Evolutionary conservation across 1,140 invertebrate species (phyloP).

Genomic region (Drosophila lacteicornis): DNA sequence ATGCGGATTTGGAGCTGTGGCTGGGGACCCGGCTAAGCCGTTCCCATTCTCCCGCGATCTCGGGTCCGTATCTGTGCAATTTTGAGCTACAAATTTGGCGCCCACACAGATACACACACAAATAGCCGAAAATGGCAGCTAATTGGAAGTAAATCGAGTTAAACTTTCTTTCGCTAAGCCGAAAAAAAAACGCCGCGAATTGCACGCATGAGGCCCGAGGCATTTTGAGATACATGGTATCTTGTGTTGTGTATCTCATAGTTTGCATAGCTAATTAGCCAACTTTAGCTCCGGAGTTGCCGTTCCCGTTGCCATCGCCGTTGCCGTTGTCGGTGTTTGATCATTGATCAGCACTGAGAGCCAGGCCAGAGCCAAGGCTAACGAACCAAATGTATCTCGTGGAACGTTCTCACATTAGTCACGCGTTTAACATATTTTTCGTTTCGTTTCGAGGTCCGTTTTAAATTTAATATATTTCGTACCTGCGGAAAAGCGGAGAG

Average conservation of each 20-base stretch:
- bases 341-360: slow-evolving; percentile 64
- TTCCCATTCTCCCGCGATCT: slow-evolving; percentile 15
- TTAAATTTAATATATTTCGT: slow-evolving; percentile 80
- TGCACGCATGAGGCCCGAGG: slow-evolving; percentile 72
- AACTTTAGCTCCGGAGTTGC: slow-evolving; percentile 30
- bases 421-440: slow-evolving; percentile 82
- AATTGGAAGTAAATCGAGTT: slow-evolving; percentile 80
- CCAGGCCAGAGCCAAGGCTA: slow-evolving; percentile 43
- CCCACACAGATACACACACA: slow-evolving; percentile 60
- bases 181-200: slow-evolving; percentile 46
- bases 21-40: slow-evolving; percentile 13
- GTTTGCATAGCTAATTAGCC: slow-evolving; percentile 82
- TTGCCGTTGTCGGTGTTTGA: slow-evolving; percentile 60
- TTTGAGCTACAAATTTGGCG: slow-evolving; percentile 70
- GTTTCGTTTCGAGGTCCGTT: slow-evolving; percentile 69
- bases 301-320: slow-evolving; percentile 31
- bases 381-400: slow-evolving; percentile 75
- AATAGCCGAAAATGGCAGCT: slow-evolving; percentile 73
- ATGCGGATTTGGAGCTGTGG: slow-evolving; percentile 11
- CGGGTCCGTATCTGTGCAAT: slow-evolving; percentile 60
- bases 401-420: slow-evolving; percentile 82
- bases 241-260: slow-evolving; percentile 78
- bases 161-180: slow-evolving; percentile 67
- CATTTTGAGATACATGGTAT: slow-evolving; percentile 77
- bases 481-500: slow-evolving; percentile 24